Evolutionary conservation across 92 coral and sea anemone species (phyloP), one percentile per base, ranked within the genome.

Genomic region (Epizoanthus stellaris): DNA sequence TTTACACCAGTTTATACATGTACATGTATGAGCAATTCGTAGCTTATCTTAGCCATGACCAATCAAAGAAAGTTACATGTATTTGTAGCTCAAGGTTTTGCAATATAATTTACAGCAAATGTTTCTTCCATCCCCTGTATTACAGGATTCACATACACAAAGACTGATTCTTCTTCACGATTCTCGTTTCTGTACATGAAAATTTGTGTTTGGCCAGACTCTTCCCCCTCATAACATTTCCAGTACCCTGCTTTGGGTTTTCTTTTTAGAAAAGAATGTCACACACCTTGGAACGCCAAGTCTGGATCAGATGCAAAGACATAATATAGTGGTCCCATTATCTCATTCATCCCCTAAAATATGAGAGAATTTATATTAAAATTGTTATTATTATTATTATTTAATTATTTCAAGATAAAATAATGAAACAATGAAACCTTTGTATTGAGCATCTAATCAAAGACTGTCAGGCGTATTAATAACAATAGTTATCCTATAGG

Each of bases 321-420:
- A 82, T 96, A 96, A 85, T 96, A 96, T 70, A 96, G 80, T 42
- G 99, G 99, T 12, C 99, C 99, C 87, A 96, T 89, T 58, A 96
- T 96, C 71, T 96, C 99, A 94, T 96, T 96, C 99, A 96, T 96
- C 66, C 99, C 99, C 99, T 96, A 53, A 47, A 85, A 79, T 36
- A 49, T 4, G 57, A 70, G 54, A 21, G 21, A 14, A 16, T 58
- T 19, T 6, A 20, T 38, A 75, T 9, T 30, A 75, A 21, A 30
- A 17, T 34, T 23, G 36, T n/a, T n/a, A n/a, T n/a, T n/a, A n/a
- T 38, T 62, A 0, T 23, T 20, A 30, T 30, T 30, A 30, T 30
- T 30, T 30, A 70, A 57, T 4, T 10, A 54, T 38, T 3, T 39
- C 43, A 14, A 0, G 8, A 43, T 43, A 43, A 43, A 43, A 4